Evolutionary conservation across 1,140 invertebrate genomes (phyloP), one percentile per base, ranked within the genome.

Genomic region (Polypedilum pembai): DNA sequence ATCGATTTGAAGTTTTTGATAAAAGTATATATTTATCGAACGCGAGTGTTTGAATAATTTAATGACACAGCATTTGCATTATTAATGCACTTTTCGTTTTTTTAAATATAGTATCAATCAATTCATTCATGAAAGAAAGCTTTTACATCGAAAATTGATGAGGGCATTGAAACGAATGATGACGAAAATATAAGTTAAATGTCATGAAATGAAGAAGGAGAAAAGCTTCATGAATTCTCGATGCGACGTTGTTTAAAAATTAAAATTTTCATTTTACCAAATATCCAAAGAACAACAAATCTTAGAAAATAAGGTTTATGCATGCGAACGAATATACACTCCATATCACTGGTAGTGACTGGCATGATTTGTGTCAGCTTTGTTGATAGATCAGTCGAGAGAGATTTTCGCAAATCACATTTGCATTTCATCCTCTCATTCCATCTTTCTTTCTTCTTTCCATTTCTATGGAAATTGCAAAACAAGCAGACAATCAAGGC

Each of bases 21-120:
- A 56, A 56, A 56, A 56, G 12, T 8, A 15, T 56, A 56, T 56
- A 56, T n/a, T 56, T n/a, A 56, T 56, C n/a, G 45, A 56, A 56
- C 45, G 45, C 45, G n/a, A 56, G 45, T 12, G 12, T 56, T 56
- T 56, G 45, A 56, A 56, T 56, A 56, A 56, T 56, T n/a, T n/a
- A 56, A 3, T 4, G 15, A 4, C n/a, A n/a, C 12, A 56, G n/a
- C 45, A 56, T 15, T n/a, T 56, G 45, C 45, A 56, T 56, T 56
- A 56, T 56, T 56, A n/a, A 56, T 56, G 45, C 45, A 56, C 21
- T 72, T 17, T 40, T 17, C 33, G 20, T 73, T 15, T 73, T 72
- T 8, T 40, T 41, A 73, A 73, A n/a, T 40, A 73, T 73, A 33
- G 17, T 73, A 18, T 33, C 20, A 73, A 73, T 40, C 73, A 40